Conservation (phyloP, 1,140 invertebrate genomes). For the Carcinoscorpius rotundicauda region DNA sequence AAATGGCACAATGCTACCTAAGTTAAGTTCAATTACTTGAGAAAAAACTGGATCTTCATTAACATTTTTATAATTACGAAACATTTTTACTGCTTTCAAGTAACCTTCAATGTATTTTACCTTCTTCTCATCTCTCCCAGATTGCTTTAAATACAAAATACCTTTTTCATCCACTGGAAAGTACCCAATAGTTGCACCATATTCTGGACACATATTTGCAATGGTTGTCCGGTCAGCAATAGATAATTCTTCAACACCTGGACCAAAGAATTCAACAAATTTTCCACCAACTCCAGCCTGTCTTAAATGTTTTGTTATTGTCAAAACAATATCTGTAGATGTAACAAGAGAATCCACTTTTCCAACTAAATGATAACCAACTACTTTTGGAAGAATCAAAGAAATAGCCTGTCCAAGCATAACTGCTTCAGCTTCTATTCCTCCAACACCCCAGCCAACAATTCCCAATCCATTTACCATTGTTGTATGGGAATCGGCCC, state of each 20-base stretch:
- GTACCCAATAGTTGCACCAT: constrained; percentile 41
- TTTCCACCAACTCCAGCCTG: constrained; percentile 41
- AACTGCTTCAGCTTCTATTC: constrained; percentile 23
- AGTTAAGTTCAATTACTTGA: constrained; percentile 72
- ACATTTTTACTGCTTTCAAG: constrained; percentile 34
- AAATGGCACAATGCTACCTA: constrained; percentile 77
- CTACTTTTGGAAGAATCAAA: constrained; percentile 16
- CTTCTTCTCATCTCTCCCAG: constrained; percentile 32
- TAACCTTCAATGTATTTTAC: constrained; percentile 34
- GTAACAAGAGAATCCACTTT: constrained; percentile 27
- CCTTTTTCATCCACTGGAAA: constrained; percentile 40
- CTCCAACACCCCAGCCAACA: constrained; percentile 38
- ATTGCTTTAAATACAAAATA: constrained; percentile 35
- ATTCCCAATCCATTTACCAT: constrained; percentile 46
- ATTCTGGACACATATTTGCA: constrained; percentile 44
- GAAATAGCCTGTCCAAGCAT: constrained; percentile 23
- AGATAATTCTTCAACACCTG: constrained; percentile 34
- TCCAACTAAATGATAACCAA: constrained; percentile 12
- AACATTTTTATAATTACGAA: constrained; percentile 55
- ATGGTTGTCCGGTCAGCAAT: constrained; percentile 43
- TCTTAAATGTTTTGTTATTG: constrained; percentile 37
- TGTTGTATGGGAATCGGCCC: constrained; percentile 45
- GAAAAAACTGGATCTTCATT: constrained; percentile 75
- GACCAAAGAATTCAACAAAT: constrained; percentile 45
- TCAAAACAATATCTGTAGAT: constrained; percentile 42